Evolutionary conservation across 2,888 invertebrate genomes (phyloP), one percentile per base, ranked within the genome.

Genomic region (Colostygia pectinataria): DNA sequence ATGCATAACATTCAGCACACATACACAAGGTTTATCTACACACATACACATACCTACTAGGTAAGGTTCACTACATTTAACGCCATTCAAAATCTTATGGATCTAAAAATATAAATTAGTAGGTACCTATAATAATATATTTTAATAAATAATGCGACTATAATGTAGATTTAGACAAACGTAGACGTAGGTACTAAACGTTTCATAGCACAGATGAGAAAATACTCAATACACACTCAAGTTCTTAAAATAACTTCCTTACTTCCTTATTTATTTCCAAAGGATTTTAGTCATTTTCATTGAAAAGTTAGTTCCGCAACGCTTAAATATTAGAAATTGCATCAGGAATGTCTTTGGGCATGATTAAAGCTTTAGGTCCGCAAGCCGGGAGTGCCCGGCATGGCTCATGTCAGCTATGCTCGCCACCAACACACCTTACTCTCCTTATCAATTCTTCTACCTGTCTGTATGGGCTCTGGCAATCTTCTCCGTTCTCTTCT

Each of bases 391-490:
- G 68, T 1, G 67, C 73, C 80, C 87, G 88, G 85, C 80, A 66
- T n/a, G 80, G 65, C 61, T 88, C 86, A 41, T 82, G 90, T 90
- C 90, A 90, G 86, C 89, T 90, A 55, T 83, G 75, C n/a, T 87
- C 87, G 0, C 77, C 77, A 31, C 78, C 81, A 12, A 75, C 87
- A 43, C 84, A 88, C 34, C 83, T 79, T 5, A 89, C 89, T 52
- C 88, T 71, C 13, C 89, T 68, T 9, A 90, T 80, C 44, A 90
- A 65, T 51, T 87, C 85, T 56, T 89, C 90, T 0, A 90, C 87
- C 46, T 77, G 77, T 61, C 74, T 86, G 46, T 85, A 89, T 0
- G 90, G 88, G 58, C 89, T 89, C 60, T 89, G 87, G 56, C 83
- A 83, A 49, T 68, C 63, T 13, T 82, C 82, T 36, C 78, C 72